Conservation (phyloP, 2,113 vertebrate genomes). For the Diadophis punctatus region DNA sequence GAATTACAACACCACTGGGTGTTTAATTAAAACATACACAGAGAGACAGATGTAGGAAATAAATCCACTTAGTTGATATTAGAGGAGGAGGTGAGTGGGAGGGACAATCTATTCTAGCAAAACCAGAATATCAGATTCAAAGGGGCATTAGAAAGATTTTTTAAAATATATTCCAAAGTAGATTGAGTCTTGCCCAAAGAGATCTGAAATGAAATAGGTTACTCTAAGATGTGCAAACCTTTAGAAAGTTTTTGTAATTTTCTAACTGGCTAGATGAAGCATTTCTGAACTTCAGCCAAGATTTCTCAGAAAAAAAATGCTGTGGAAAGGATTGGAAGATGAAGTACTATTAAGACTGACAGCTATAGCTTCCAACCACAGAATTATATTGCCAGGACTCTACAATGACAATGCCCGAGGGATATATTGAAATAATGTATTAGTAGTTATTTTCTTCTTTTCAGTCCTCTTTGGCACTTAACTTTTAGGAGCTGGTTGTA, state of each 20-base stretch:
- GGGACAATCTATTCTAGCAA: neutral
- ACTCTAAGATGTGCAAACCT: neutral
- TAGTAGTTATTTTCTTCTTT: neutral
- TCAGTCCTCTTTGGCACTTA: neutral
- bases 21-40: conserved; percentile 26
- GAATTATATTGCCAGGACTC: neutral
- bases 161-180: neutral
- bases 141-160: neutral
- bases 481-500: neutral
- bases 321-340: neutral
- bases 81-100: neutral
- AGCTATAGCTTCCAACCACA: neutral
- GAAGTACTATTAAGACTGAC: neutral
- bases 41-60: neutral
- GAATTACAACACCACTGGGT: conserved; percentile 27
- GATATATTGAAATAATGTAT: neutral
- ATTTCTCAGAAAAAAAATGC: neutral
- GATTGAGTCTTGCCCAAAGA: neutral
- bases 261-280: neutral
- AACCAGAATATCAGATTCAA: neutral
- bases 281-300: neutral
- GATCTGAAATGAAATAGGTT: neutral
- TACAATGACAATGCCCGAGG: neutral
- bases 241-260: neutral
- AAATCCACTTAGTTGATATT: neutral